Base-by-base conservation (phyloP, 2,113 vertebrate genomes). In the Paralichthys olivaceus region DNA sequence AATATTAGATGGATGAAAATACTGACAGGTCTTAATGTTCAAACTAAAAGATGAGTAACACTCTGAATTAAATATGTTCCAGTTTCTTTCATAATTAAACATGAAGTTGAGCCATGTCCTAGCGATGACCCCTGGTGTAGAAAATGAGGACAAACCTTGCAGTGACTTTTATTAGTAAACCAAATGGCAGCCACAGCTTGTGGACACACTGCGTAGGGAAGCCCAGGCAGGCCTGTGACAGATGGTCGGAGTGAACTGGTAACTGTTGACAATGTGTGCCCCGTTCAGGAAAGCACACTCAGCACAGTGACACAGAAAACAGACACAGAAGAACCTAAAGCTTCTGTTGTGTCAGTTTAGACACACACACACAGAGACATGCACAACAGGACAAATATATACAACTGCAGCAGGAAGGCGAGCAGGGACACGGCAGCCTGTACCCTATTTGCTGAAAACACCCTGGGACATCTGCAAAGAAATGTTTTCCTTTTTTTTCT, bases 111-210 rank as follows among this genome's bases (percentile, higher is more conserved):
- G 65, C 40, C 32, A 3, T 78, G 85, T 82, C 81, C 80, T 20
- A 60, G 66, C 26, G 14, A 26, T 86, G 87, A 89, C 60, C 76
- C 70, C 53, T 22, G 22, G 9, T 67, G 71, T 43, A 61, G 14
- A 63, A 87, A 90, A 90, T 53, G 32, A 80, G 83, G 82, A 89
- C 80, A 85, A 87, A 83, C 77, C 81, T 84, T 77, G 4, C 8
- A 76, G 72, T 76, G 86, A 76, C 79, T 86, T 85, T 83, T 83
- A 79, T 25, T 58, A 60, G 65, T 32, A 13, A 84, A 85, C 57
- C 89, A 93, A 91, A 91, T 84, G 90, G 86, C 85, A 79, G 76
- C 75, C 70, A 72, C 89, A 89, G 90, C 88, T 89, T 89, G 89
- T 91, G 87, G 89, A 87, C 86, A 91, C 82, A 89, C 68, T 81